Conservation (phyloP, 2,113 vertebrate genomes). For the Panthera uncia region DNA sequence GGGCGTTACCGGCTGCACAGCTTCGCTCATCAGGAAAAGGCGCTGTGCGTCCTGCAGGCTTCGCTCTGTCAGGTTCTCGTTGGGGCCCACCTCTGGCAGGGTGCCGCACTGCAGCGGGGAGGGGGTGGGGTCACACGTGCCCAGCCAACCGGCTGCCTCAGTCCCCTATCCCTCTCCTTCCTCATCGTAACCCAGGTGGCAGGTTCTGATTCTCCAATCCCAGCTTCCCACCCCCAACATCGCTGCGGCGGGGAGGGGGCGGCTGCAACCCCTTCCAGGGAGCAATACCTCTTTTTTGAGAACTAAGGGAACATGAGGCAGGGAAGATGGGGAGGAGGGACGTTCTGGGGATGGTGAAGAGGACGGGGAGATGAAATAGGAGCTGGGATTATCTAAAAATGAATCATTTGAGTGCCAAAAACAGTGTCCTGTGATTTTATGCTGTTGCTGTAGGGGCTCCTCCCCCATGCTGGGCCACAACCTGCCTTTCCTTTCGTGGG, state of each 20-base stretch:
- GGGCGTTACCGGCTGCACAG: slow-evolving; percentile 95
- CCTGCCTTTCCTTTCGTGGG: neutral
- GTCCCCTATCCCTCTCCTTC: neutral
- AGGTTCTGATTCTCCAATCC: neutral
- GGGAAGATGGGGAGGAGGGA: neutral
- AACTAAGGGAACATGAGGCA: neutral
- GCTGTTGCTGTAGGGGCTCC: neutral
- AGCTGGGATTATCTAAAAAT: neutral
- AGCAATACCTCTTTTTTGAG: neutral
- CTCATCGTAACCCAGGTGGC: neutral
- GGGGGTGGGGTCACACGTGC: neutral
- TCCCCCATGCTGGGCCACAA: neutral
- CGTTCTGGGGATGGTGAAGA: neutral
- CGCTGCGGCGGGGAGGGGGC: neutral
- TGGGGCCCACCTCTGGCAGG: slow-evolving; percentile 91
- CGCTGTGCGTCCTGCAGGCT: slow-evolving; percentile 97
- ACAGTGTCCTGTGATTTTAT: neutral
- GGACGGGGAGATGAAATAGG: neutral
- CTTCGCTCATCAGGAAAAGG: slow-evolving; percentile 97
- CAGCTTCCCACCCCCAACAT: rapidly evolving
- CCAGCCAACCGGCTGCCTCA: rapidly evolving
- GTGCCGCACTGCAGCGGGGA: slow-evolving; percentile 90
- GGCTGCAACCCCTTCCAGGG: neutral
- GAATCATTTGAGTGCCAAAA: neutral
- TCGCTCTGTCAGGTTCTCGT: slow-evolving; percentile 94